Evolutionary conservation across 2,888 invertebrate species (phyloP).

Genomic region (Mesorhabditis sp.): DNA sequence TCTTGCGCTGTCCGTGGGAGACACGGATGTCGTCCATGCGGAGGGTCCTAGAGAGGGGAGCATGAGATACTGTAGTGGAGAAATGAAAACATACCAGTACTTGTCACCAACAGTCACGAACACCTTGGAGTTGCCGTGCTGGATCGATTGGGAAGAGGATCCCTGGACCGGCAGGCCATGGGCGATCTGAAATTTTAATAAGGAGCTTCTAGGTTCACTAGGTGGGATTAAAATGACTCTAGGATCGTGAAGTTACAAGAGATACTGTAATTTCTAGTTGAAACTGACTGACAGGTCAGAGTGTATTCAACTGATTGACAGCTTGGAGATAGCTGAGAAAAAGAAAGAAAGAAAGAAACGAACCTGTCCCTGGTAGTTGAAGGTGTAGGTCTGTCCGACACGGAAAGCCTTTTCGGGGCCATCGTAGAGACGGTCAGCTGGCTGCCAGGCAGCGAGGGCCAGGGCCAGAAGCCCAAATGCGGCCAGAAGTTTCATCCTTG

Average conservation of each 20-base stretch:
- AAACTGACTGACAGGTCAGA: too few species aligned
- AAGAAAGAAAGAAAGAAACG: background rate
- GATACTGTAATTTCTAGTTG: too few species aligned
- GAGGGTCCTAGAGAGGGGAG: background rate
- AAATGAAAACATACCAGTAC: background rate
- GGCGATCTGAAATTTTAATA: background rate
- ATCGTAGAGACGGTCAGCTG: background rate
- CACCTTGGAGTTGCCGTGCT: background rate
- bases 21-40: background rate
- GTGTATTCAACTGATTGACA: too few species aligned
- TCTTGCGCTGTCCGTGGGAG: slow-evolving; percentile 5
- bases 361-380: background rate
- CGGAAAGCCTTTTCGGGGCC: background rate
- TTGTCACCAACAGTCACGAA: slow-evolving; percentile 3
- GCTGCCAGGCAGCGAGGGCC: background rate
- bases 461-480: background rate
- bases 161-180: background rate
- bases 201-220: too few species aligned
- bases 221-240: too few species aligned
- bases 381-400: background rate
- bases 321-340: background rate
- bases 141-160: slow-evolving; percentile 3
- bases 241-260: too few species aligned
- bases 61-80: too few species aligned
- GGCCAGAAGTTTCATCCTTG: background rate